Base-by-base conservation (phyloP, 2,113 vertebrate species). In the Amphiprion percula region DNA sequence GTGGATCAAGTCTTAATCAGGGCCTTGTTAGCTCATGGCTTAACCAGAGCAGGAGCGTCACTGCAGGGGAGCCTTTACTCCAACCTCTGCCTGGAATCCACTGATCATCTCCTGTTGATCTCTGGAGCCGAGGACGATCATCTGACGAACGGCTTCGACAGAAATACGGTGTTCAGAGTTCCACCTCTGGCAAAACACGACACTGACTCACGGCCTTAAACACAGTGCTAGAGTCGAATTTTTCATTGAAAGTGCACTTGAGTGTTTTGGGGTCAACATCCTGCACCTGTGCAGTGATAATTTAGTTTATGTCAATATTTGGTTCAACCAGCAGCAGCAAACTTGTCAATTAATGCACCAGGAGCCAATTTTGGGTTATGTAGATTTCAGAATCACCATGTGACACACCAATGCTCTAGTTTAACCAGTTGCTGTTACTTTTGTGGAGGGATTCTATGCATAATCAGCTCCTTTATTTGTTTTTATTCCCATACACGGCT, bases 1-100 rank as follows among this genome's bases (percentile, higher is more conserved):
- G 70, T 68, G 67, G 77, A 87, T 92, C 90, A 89, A 61, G 74
- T 83, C 81, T 91, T 93, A 91, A 93, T 93, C 87, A 90, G 85
- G 59, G 37, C 49, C 88, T 89, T 84, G 74, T 93, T 92, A 88
- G 76, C 87, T 74, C 62, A 30, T 68, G 71, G 85, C 85, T 78
- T 67, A 47, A 63, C 53, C 33, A 66, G 59, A 39, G 54, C 39
- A 9, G 66, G 72, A 65, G 76, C 44, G 12, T 79, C 64, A 33
- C 74, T 62, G 60, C 71, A 53, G 85, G 79, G 7, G 37, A 14
- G 61, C 9, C 28, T 53, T 54, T 10, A 46, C 19, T 74, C 65
- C 21, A 44, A 65, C 19, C 52, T 73, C 50, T 10, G 10, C 7
- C 24, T n/a, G 33, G 15, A 23, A 47, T 74, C 12, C 47, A 62